Evolutionary conservation across 2,113 vertebrate species (phyloP).

Genomic region (Polypterus bichir): DNA sequence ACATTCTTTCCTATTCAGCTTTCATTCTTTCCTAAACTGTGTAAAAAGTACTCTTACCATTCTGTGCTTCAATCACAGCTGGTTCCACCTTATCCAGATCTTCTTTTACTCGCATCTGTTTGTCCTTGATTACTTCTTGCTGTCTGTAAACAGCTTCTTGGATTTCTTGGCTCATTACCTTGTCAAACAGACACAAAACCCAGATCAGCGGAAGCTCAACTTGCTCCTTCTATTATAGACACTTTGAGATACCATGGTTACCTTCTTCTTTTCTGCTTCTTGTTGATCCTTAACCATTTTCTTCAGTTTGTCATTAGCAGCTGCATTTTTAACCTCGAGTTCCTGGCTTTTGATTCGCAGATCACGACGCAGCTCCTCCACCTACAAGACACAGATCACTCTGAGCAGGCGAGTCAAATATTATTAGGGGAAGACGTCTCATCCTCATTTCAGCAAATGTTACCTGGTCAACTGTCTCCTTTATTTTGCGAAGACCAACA

Average conservation of each 20-base stretch:
- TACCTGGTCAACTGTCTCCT: constrained; percentile 96
- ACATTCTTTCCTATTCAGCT: neutral
- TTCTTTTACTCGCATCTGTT: constrained; percentile 85
- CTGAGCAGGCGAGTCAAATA: neutral
- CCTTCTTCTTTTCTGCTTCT: constrained; percentile 97
- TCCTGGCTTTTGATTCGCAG: constrained; percentile 94
- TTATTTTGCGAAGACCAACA: constrained; percentile 92
- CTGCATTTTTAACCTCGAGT: constrained; percentile 91
- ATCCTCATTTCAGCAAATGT: neutral
- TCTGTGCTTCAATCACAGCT: constrained; percentile 94
- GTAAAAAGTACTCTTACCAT: constrained; percentile 54
- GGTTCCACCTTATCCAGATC: constrained; percentile 95
- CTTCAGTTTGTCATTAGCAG: constrained; percentile 94
- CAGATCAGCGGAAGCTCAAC: too few species aligned
- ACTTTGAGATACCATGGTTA: constrained; percentile 15
- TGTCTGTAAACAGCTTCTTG: constrained; percentile 93
- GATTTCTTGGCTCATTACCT: constrained; percentile 98
- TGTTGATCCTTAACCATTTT: constrained; percentile 99
- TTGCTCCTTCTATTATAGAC: neutral
- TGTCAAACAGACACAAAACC: too few species aligned
- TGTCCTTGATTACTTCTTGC: constrained; percentile 91
- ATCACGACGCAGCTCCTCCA: constrained; percentile 88
- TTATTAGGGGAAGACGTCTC: neutral
- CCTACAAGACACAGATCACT: constrained; percentile 39
- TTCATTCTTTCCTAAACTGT: too few species aligned